Evolutionary conservation across 2,888 invertebrate genomes (phyloP), one percentile per base, ranked within the genome.

Genomic region (Sympetrum striolatum): DNA sequence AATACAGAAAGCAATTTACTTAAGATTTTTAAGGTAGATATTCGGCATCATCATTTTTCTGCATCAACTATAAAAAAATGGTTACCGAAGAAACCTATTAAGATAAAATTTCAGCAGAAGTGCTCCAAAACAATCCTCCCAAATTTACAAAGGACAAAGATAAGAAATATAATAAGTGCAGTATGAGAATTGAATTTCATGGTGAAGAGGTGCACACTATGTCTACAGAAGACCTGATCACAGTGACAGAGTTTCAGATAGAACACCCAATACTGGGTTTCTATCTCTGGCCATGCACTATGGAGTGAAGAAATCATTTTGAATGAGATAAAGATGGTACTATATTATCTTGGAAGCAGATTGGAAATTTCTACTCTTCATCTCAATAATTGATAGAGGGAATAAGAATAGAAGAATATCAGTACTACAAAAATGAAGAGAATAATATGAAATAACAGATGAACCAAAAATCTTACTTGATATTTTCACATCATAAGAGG

Each of bases 171-270:
- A 37, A 58, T 73, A 31, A 86, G 86, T 86, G 86, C 86, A 86
- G 37, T 86, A 60, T n/a, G 60, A 60, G 58, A 58, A 86, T 35
- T 86, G 86, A 53, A 37, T 37, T 37, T 86, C 64, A 64, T n/a
- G 39, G 86, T 64, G 60, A 86, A 60, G 86, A 86, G 60, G 86
- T 86, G 86, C 86, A 86, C n/a, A 60, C 60, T 86, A 86, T 37
- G 53, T 64, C 39, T 60, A 35, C 8, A 86, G 86, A 86, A 14
- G 37, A 60, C 31, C 60, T 64, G 60, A n/a, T 60, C 86, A 86
- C 37, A 86, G 86, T n/a, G 82, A 82, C 37, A 86, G 86, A 86
- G 53, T 86, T 35, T 37, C 22, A 73, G 73, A 73, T 31, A 31
- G 73, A 2, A 31, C 60, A 37, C 22, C 12, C 37, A 39, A 80